phyloP scores from a whole-genome alignment of 2,113 vertebrate genomes.

The Anolis carolinensis region DNA sequence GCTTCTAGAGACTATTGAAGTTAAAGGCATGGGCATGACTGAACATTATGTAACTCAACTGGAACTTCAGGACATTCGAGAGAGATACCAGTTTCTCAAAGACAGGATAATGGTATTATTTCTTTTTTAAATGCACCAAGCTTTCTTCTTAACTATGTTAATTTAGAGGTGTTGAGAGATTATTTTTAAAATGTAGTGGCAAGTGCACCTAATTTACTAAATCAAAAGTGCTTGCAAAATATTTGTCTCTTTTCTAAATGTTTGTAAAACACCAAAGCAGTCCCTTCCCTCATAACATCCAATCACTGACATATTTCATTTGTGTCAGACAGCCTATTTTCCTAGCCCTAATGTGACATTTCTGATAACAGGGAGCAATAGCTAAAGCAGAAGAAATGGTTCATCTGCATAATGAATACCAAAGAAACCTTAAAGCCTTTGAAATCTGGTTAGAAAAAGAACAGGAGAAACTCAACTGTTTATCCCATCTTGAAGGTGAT shows the following conservation, averaged over 20 bases:
- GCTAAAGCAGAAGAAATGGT: slow-evolving; percentile 87
- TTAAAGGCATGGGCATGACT: slow-evolving; percentile 89
- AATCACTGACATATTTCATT: neutral
- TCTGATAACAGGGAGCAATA: slow-evolving; percentile 81
- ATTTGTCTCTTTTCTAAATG: neutral
- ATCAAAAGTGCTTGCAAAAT: neutral
- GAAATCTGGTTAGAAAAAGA: slow-evolving; percentile 93
- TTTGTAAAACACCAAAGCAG: neutral
- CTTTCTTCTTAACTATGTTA: neutral
- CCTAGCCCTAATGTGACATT: slow-evolving; percentile 11
- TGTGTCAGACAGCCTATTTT: neutral
- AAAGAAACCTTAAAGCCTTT: slow-evolving; percentile 88
- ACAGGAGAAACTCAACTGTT: slow-evolving; percentile 82
- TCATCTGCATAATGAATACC: slow-evolving; percentile 90
- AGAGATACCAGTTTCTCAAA: slow-evolving; percentile 82
- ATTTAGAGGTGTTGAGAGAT: neutral
- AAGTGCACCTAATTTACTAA: neutral
- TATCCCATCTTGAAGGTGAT: slow-evolving; percentile 84
- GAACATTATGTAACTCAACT: slow-evolving; percentile 89
- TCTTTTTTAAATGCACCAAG: neutral
- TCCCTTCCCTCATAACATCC: slow-evolving; percentile 7
- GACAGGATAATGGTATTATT: slow-evolving; percentile 86
- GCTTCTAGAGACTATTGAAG: slow-evolving; percentile 89
- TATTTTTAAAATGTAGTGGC: too few species aligned
- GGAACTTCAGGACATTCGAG: slow-evolving; percentile 91